Evolutionary conservation across 1,140 invertebrate species (phyloP).

Genomic region (Drosophila tropicalis): DNA sequence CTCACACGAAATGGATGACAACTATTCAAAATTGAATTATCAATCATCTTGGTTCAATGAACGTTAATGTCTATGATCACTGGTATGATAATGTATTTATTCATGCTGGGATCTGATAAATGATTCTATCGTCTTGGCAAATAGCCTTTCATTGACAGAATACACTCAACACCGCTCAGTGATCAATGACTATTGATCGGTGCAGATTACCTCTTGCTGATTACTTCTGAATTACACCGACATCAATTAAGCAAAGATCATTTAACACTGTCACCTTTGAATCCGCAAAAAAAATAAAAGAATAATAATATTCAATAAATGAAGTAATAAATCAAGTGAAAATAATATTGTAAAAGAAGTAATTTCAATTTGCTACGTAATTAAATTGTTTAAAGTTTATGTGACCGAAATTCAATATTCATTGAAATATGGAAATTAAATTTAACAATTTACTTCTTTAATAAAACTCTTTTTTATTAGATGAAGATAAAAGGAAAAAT

Average conservation of each 20-base stretch:
- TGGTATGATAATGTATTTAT: constrained; percentile 37
- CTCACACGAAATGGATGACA: neutral
- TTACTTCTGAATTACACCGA: constrained; percentile 65
- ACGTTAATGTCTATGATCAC: neutral
- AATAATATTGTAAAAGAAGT: constrained; percentile 7
- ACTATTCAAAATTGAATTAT: too few species aligned
- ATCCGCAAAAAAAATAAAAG: constrained; percentile 27
- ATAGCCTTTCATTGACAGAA: constrained; percentile 66
- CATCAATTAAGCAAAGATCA: constrained; percentile 58
- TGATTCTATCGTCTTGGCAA: neutral
- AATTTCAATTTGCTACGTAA: neutral
- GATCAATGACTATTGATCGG: constrained; percentile 26
- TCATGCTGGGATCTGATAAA: constrained; percentile 21
- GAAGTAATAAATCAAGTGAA: constrained; percentile 43
- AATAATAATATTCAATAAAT: constrained; percentile 11
- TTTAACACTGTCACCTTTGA: constrained; percentile 56
- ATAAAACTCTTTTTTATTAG: too few species aligned
- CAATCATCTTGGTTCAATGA: neutral
- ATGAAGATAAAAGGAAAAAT: too few species aligned
- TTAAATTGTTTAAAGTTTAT: neutral
- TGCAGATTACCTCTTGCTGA: constrained; percentile 27
- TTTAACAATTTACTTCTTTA: too few species aligned
- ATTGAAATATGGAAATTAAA: too few species aligned
- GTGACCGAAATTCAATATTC: too few species aligned
- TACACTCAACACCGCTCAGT: constrained; percentile 53